These are phyloP conservation scores for Peromyscus maniculatus DNA, from an alignment of 2,113 vertebrate species.

Conservation along the genomic window DNA sequence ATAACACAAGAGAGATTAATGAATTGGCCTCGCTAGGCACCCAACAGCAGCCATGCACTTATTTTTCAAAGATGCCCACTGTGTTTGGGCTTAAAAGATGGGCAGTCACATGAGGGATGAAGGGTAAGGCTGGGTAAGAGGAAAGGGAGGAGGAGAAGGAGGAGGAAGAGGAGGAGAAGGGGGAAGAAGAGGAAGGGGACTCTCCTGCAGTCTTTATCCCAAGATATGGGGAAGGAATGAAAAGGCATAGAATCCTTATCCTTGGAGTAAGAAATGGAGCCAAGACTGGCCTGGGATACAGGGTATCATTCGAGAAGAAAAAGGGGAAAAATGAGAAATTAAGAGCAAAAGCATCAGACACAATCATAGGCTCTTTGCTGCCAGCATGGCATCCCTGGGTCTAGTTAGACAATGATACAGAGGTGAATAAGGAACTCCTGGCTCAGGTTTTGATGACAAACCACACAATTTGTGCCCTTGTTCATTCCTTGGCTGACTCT, in stretches of 20 bases:
- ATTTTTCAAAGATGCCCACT: slow-evolving; percentile 52
- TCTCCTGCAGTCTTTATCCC: background rate
- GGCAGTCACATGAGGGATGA: background rate
- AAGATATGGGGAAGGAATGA: background rate
- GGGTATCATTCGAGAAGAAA: background rate
- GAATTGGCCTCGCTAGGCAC: slow-evolving; percentile 68
- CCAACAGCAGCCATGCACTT: background rate
- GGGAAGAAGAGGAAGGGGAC: background rate
- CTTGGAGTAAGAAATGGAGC: background rate
- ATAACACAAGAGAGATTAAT: slow-evolving; percentile 76
- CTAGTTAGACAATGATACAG: background rate
- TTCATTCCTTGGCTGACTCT: background rate
- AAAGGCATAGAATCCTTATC: background rate
- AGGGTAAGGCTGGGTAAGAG: background rate
- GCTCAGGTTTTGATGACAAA: background rate
- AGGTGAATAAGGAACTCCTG: background rate
- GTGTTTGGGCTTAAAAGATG: slow-evolving; percentile 42
- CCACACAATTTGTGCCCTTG: background rate
- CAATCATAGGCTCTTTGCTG: background rate
- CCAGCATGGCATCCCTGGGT: background rate
- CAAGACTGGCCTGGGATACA: background rate
- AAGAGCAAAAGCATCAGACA: background rate
- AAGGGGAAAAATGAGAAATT: background rate
- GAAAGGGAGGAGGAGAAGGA: background rate
- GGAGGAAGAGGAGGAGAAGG: background rate